These are phyloP conservation scores for Coccyzus lansbergi DNA, from an alignment of 2,797 vertebrate species.

Conservation along the genomic window DNA sequence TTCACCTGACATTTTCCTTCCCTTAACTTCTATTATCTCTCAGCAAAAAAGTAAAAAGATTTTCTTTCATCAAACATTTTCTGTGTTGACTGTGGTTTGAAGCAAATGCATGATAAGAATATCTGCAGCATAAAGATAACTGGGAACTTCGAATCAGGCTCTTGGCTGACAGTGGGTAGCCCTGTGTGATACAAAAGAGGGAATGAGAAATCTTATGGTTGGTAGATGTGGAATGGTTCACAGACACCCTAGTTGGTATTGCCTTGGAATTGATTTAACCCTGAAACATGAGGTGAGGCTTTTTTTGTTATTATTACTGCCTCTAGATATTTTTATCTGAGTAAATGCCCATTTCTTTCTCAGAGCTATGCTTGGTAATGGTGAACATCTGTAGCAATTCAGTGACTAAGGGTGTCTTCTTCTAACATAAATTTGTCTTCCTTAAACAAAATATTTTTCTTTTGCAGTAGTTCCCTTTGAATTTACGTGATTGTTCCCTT, in stretches of 20 bases:
- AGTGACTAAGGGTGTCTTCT: background rate
- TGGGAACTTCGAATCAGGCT: background rate
- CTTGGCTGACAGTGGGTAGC: background rate
- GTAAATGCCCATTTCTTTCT: background rate
- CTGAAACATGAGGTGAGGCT: background rate
- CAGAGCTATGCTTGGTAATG: background rate
- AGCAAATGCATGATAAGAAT: slow-evolving; percentile 18
- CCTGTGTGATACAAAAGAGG: background rate
- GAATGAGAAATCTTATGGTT: background rate
- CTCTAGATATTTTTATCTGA: background rate
- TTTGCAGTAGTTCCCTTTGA: background rate
- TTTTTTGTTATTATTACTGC: background rate
- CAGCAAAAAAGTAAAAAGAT: background rate
- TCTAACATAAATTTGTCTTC: background rate
- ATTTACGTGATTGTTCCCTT: background rate
- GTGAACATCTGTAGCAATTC: background rate
- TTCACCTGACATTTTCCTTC: background rate
- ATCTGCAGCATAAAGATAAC: background rate
- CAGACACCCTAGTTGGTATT: background rate
- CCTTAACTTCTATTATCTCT: background rate
- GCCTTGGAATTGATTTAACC: background rate
- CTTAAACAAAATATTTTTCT: background rate
- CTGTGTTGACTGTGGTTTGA: background rate
- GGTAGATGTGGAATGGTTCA: background rate
- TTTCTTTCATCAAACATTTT: background rate